Base-by-base conservation (phyloP, 2,113 vertebrate genomes). In the Scolopax mira region DNA sequence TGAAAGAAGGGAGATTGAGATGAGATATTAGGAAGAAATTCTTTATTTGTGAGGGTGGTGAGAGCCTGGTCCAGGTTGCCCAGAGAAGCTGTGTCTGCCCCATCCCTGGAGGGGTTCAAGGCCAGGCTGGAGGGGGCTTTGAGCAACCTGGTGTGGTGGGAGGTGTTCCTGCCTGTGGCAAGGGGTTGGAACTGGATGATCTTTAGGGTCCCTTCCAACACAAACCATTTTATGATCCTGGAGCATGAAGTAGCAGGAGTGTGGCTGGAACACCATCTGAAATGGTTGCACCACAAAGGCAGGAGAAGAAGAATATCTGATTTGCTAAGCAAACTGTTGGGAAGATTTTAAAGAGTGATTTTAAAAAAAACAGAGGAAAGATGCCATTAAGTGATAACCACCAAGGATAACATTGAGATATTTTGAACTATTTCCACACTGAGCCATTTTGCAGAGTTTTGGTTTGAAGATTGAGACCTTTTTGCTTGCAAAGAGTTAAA, bases 401-500 rank as follows among this genome's bases (percentile, higher is more conserved):
- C 22, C 1, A 2, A 75, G 61, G 12, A 51, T 23, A 42, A 15
- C 13, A 7, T 3, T 4, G 52, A 71, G 8, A 12, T 80, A 4
- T 8, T 48, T n/a, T 13, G 19, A 74, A 30, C 17, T 23, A 0
- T 67, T 79, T 46, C 42, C 27, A 14, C 10, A 10, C 2, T 30
- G 70, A 84, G 28, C 18, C 39, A 13, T 44, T 79, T 69, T 17
- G 4, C 24, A 35, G n/a, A 39, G 28, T 81, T 74, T 25, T 42
- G 44, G 48, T 42, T 62, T 44, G 11, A 15, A n/a, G 5, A 54
- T 28, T 73, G 30, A 2, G 46, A 55, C 48, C 16, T 90, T 21
- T 94, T 82, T 67, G 35, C 55, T 80, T 28, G 37, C 75, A 82
- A 95, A 95, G 94, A 95, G 94, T 96, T 97, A 94, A 96, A 85